Base-by-base conservation (phyloP, 1,140 invertebrate species). In the Geopemphigus sp. region DNA sequence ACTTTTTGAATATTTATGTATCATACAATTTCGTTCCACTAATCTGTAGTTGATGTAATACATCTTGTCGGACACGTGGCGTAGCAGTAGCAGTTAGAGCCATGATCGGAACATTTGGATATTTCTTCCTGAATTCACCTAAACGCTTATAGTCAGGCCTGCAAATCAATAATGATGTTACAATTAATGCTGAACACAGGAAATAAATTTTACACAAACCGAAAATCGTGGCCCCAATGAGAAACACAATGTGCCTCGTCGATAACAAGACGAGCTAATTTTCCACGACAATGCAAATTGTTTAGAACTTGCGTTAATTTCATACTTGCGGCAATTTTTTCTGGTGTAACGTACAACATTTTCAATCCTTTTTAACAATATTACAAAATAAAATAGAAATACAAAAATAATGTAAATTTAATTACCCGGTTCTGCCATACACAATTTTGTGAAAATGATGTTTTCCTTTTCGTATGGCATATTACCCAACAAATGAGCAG, bases 321-420 rank as follows among this genome's bases (percentile, higher is more conserved):
- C 68, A 84, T 85, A 84, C 89, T 91, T 11, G 86, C 86, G 80
- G 83, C 84, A 61, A 98, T 89, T 86, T 97, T 98, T 87, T 99
- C 98, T 0, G 98, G 97, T 0, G 98, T 99, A 0, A 98, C 92
- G 87, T 98, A 99, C 0, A 99, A 86, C 19, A 99, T 87, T 84
- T 96, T 97, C 0, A 98, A 83, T 15, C 82, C 86, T 86, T 81
- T 81, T 82, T 76, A 82, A 82, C 11, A 81, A 26, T 61, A 11
- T n/a, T 72, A 12, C n/a, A n/a, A 39, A 32, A 14, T 39, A 39
- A 32, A 54, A 53, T 8, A 73, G 39, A 29, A 19, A 26, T 26
- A 29, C 2, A n/a, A 68, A 22, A 54, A 72, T n/a, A 73, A n/a
- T 56, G 0, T 5, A 32, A 32, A 53, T 39, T 56, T n/a, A 82